Evolutionary conservation across 1,140 invertebrate genomes (phyloP).

Genomic region (Calephelis virginiensis): DNA sequence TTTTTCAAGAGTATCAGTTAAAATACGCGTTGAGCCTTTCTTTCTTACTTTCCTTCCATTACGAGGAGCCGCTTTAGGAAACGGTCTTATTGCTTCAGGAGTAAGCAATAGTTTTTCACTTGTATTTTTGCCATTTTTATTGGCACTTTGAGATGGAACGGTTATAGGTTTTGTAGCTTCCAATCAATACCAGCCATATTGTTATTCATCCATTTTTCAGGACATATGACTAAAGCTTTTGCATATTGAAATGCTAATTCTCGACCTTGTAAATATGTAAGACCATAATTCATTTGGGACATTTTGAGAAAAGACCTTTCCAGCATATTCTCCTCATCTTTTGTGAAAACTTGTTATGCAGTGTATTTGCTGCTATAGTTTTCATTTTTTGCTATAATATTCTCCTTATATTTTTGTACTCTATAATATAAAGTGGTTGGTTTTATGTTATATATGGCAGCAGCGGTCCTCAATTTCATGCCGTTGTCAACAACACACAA

Average conservation of each 20-base stretch:
- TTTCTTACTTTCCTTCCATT: conserved; percentile 15
- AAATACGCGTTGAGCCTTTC: conserved; percentile 26
- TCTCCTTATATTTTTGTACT: conserved; percentile 9
- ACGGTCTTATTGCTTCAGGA: conserved; percentile 9
- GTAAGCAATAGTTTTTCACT: not conserved
- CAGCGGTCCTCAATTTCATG: conserved; percentile 9
- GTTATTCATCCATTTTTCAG: conserved; percentile 51
- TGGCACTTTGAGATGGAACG: not conserved
- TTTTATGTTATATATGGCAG: conserved; percentile 17
- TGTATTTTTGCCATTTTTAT: conserved; percentile 2
- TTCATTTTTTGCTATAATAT: conserved; percentile 18
- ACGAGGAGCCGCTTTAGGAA: conserved; percentile 11
- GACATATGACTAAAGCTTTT: conserved; percentile 33
- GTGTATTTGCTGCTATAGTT: conserved; percentile 19
- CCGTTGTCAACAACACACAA: conserved; percentile 11
- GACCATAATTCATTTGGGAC: conserved; percentile 41
- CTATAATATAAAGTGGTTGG: conserved; percentile 7
- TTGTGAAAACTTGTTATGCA: too few species aligned
- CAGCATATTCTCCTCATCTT: not conserved
- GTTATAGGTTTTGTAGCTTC: conserved; percentile 20
- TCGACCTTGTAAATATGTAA: conserved; percentile 35
- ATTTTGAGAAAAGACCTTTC: conserved; percentile 16
- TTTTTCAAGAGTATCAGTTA: conserved; percentile 20
- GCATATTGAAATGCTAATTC: conserved; percentile 42
- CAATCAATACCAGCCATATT: conserved; percentile 57